Conservation (phyloP, 2,113 vertebrate species). For the Terrapene triunguis region DNA sequence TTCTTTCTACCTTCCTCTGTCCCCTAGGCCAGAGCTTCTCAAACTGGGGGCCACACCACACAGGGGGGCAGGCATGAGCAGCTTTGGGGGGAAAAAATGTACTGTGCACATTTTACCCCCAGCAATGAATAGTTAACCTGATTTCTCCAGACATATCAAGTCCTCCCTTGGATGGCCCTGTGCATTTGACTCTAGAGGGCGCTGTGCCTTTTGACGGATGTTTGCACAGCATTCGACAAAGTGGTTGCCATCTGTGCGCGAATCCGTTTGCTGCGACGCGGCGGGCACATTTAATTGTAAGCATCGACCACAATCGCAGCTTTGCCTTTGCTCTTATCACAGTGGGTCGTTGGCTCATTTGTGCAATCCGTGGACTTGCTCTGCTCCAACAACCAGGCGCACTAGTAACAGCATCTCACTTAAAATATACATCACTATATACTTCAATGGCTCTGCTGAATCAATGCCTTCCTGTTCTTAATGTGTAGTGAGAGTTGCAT, state of each 20-base stretch:
- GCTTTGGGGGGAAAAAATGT: too few relatives aligned
- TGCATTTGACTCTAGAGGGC: not conserved
- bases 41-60: not conserved
- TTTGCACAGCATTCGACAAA: not conserved
- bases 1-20: not conserved
- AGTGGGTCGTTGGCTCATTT: not conserved
- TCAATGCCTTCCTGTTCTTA: not conserved
- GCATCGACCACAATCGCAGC: not conserved
- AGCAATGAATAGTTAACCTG: not conserved
- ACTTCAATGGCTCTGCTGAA: not conserved
- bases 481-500: not conserved
- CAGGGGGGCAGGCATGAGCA: too few relatives aligned
- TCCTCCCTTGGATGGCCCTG: not conserved
- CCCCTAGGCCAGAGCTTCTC: not conserved
- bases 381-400: not conserved
- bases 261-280: not conserved
- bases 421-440: not conserved
- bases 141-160: not conserved
- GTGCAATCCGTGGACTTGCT: not conserved
- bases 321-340: not conserved
- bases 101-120: not conserved
- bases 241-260: not conserved
- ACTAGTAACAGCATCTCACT: not conserved
- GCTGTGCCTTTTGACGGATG: not conserved
- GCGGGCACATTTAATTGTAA: not conserved